These are phyloP conservation scores for Bucorvus abyssinicus DNA, from an alignment of 2,797 vertebrate genomes.

Conservation along the genomic window DNA sequence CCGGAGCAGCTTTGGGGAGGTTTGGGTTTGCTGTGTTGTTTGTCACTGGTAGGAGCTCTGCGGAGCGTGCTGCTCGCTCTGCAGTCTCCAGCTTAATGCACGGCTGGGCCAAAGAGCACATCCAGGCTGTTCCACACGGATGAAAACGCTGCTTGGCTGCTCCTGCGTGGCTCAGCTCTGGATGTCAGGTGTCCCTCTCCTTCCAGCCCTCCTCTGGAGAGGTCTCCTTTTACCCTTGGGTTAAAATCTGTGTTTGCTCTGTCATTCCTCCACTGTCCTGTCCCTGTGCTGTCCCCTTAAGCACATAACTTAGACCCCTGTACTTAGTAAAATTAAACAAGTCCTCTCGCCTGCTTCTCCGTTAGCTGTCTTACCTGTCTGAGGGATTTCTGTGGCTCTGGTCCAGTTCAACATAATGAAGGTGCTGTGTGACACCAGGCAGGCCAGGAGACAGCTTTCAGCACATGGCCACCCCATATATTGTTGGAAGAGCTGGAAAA, in stretches of 20 bases:
- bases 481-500: background rate
- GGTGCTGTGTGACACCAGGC: background rate
- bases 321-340: background rate
- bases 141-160: background rate
- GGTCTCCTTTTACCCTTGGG: background rate
- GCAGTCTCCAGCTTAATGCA: rapidly evolving
- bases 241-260: background rate
- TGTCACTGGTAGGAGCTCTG: background rate
- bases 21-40: background rate
- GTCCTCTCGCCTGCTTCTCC: background rate
- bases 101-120: background rate
- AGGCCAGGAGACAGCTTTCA: background rate
- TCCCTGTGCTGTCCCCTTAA: background rate
- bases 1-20: background rate
- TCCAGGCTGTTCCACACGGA: rapidly evolving
- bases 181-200: rapidly evolving
- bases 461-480: background rate
- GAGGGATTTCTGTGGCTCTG: background rate
- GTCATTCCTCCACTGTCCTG: background rate
- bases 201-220: background rate
- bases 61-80: rapidly evolving
- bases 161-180: background rate
- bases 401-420: background rate
- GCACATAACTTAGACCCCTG: background rate
- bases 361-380: background rate